Percentiles rank a stretch among this genome's conserved stretches.
These are phyloP conservation scores for Sorex fumeus DNA, from an alignment of 2,113 vertebrate species.

Conservation along the genomic window DNA sequence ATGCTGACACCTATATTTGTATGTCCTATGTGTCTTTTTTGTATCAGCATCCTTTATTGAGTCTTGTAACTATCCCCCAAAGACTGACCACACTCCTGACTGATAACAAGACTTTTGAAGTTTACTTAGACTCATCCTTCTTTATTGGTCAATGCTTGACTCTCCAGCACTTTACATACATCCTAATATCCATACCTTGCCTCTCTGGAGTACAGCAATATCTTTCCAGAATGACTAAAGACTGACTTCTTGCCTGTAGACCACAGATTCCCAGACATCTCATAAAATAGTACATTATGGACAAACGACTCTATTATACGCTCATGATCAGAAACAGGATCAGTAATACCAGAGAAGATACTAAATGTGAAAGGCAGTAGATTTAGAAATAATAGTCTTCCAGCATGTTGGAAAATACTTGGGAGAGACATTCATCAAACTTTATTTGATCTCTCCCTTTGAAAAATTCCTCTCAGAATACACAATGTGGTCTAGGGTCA, in stretches of 20 bases:
- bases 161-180: background rate
- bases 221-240: background rate
- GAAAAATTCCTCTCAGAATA: too few species aligned
- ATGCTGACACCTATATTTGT: background rate
- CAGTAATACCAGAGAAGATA: conserved; percentile 24
- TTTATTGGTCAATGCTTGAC: background rate
- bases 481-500: too few species aligned
- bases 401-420: background rate
- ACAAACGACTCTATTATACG: background rate
- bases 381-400: background rate
- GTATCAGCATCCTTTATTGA: background rate
- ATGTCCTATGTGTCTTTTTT: background rate
- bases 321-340: conserved; percentile 25
- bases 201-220: background rate
- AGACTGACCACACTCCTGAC: background rate
- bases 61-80: background rate
- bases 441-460: background rate
- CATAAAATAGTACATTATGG: background rate
- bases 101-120: background rate
- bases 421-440: background rate
- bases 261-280: background rate
- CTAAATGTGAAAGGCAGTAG: background rate
- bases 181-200: background rate
- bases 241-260: background rate
- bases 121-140: background rate